A percentile compares a stretch with the other conserved stretches of the same genome.
Conservation (phyloP, 2,797 vertebrate species). For the Balearica regulorum region DNA sequence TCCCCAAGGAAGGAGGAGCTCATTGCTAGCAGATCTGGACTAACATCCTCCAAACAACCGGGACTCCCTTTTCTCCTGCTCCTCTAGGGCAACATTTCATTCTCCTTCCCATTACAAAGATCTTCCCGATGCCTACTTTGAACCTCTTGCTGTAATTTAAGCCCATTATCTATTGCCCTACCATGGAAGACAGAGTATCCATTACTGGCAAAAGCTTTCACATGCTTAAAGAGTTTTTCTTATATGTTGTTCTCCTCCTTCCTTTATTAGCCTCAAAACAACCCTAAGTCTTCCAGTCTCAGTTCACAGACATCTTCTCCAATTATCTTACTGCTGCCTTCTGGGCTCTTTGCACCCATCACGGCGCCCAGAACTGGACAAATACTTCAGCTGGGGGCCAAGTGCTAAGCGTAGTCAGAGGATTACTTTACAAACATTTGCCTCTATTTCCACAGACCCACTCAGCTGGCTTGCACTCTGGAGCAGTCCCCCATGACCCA, state of each 20-base stretch:
- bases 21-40: neutral
- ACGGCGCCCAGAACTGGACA: accelerated
- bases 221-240: neutral
- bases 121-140: neutral
- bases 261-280: neutral
- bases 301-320: neutral
- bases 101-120: neutral
- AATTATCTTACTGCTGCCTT: neutral
- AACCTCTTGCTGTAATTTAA: neutral
- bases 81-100: neutral
- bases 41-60: neutral
- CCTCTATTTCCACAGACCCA: neutral
- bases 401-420: neutral
- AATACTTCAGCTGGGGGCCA: neutral
- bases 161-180: neutral
- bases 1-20: neutral
- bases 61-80: neutral
- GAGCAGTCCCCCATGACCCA: neutral
- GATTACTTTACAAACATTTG: neutral
- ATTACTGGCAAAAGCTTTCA: neutral
- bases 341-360: neutral
- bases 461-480: neutral
- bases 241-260: neutral
- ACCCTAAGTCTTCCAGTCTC: neutral
- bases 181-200: neutral